These are phyloP conservation scores for Rhadina sibilatrix DNA, from an alignment of 2,113 vertebrate species.

Conservation along the genomic window DNA sequence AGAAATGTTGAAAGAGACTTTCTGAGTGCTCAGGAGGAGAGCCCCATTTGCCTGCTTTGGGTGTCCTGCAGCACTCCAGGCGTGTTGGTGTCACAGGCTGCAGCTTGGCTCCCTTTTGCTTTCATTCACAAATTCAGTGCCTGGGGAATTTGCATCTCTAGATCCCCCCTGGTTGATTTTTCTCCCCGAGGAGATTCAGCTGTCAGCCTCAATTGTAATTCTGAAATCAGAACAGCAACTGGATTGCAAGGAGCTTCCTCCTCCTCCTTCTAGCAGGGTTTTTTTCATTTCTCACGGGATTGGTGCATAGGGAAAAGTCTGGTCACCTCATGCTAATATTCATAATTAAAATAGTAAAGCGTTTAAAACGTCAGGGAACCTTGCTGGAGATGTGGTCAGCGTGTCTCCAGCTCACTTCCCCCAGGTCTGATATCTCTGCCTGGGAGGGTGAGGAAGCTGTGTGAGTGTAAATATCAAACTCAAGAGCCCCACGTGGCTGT, in stretches of 20 bases:
- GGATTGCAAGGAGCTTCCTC: not conserved
- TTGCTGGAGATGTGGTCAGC: not conserved
- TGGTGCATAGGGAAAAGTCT: not conserved
- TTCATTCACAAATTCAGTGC: not conserved
- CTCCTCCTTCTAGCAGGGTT: fast-evolving
- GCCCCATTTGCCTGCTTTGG: not conserved
- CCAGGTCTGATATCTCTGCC: not conserved
- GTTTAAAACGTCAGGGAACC: not conserved
- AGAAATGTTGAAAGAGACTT: not conserved
- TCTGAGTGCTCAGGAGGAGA: not conserved
- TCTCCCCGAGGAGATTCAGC: not conserved
- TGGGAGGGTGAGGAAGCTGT: not conserved
- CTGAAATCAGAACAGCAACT: not conserved
- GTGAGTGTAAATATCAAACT: fast-evolving
- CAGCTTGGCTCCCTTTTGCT: not conserved
- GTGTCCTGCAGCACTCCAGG: not conserved
- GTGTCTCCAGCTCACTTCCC: not conserved
- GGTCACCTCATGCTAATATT: not conserved
- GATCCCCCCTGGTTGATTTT: not conserved
- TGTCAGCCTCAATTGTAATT: not conserved
- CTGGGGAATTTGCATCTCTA: not conserved
- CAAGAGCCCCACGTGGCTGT: fast-evolving
- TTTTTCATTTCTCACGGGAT: not conserved
- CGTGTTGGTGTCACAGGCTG: not conserved
- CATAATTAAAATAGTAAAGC: not conserved